Base-by-base conservation (phyloP, 2,797 vertebrate genomes). In the Crenuchus spilurus region DNA sequence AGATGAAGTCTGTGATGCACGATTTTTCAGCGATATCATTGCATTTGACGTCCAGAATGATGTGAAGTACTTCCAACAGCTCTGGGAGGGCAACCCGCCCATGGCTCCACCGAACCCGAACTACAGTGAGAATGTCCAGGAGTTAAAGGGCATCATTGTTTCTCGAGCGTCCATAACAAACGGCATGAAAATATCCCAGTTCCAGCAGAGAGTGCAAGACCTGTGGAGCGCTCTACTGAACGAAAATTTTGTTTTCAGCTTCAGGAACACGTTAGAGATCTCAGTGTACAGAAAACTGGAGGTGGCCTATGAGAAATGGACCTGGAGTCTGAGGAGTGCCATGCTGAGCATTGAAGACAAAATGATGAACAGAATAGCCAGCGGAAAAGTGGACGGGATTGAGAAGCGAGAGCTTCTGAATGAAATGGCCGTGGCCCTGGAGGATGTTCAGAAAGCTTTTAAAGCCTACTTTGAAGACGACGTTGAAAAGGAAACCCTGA, bases 221-320 rank as follows among this genome's bases (percentile, higher is more conserved):
- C 69, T 94, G 33, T 94, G 91, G 92, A 86, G 84, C 0, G 92
- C 91, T 1, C 70, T 94, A 18, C 42, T 91, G 60, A 90, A 89
- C 0, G 91, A 94, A 61, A 86, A 93, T 20, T 93, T 93, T 72
- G 76, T 94, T 55, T 94, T 93, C 55, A 92, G 84, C 39, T 94
- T 93, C 74, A 93, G 83, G 83, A 94, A 94, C 22, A 87, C 90
- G 0, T 2, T 68, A 7, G 91, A 94, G 65, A 85, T 92, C 1
- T 72, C 85, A 16, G 69, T 41, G 0, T 92, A 91, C 80, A 92
- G 83, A 65, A 86, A 77, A 68, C 78, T 94, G 48, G 93, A 93
- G 65, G 76, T 6, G 0, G 30, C 76, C 0, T 91, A 88, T n/a
- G 84, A 82, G 0, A 83, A 89, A 7, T 91, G 91, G 91, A 82